Conservation (phyloP, 1,140 invertebrate genomes). For the Venustaconcha ellipsiformis region DNA sequence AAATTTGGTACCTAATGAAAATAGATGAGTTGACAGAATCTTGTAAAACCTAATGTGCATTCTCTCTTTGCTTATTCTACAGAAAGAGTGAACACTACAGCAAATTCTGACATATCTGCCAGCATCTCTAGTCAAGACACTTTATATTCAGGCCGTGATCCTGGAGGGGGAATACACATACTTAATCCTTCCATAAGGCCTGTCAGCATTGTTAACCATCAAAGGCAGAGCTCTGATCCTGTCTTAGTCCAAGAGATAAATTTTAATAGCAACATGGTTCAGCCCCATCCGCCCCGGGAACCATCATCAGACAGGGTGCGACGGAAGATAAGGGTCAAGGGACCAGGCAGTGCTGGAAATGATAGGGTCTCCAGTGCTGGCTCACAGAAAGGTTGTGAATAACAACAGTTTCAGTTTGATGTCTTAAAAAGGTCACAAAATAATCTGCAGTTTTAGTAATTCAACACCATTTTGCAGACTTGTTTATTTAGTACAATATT, state of each 20-base stretch:
- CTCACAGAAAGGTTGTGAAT: constrained; percentile 39
- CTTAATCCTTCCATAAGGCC: constrained; percentile 18
- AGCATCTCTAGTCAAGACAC: constrained; percentile 22
- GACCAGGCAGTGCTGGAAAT: constrained; percentile 45
- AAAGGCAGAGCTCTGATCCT: constrained; percentile 46
- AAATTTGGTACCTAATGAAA: no score
- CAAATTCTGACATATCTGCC: constrained; percentile 30
- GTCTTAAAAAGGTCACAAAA: no score
- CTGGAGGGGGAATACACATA: constrained; percentile 15
- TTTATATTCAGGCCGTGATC: constrained; percentile 22
- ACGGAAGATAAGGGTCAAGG: constrained; percentile 49
- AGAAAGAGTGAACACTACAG: constrained; percentile 21
- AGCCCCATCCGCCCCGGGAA: constrained; percentile 60
- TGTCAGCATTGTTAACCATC: constrained; percentile 27
- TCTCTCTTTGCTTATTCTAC: not conserved
- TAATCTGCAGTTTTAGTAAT: no score
- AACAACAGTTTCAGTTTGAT: no score
- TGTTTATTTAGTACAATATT: no score
- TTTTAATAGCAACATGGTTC: constrained; percentile 34
- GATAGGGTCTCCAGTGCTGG: constrained; percentile 47
- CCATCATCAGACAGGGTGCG: constrained; percentile 58
- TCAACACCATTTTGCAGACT: no score
- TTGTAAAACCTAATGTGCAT: not conserved
- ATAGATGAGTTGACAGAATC: no score
- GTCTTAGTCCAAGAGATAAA: constrained; percentile 34